These are phyloP conservation scores for Eumeta japonica DNA, from an alignment of 1,140 invertebrate species.

Conservation along the genomic window DNA sequence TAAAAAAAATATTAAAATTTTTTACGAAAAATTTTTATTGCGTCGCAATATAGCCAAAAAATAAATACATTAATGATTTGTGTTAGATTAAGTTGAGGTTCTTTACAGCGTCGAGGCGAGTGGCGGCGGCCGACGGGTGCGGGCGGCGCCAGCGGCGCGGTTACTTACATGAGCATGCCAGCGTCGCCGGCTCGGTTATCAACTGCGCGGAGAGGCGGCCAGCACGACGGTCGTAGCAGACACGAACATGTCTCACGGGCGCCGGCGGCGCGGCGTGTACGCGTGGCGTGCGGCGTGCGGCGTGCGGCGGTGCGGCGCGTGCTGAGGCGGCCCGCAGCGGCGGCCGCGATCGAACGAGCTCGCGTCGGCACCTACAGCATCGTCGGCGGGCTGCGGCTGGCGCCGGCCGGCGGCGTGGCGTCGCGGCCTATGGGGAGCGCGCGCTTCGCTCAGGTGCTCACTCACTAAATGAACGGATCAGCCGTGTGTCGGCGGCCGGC, in stretches of 20 bases:
- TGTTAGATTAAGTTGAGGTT: too few species aligned
- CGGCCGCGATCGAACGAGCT: constrained; percentile 28
- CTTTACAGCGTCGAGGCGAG: constrained; percentile 22
- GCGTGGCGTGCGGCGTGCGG: too few species aligned
- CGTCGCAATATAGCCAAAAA: too few species aligned
- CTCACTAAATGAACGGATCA: constrained; percentile 43
- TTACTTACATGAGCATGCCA: constrained; percentile 55
- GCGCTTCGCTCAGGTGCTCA: too few species aligned
- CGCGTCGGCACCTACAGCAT: constrained; percentile 34
- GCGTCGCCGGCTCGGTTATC: constrained; percentile 42
- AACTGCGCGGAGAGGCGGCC: too few species aligned
- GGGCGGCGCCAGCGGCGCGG: constrained; percentile 19
- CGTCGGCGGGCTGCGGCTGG: constrained; percentile 27
- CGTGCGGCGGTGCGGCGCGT: constrained; percentile 6
- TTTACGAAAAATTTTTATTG: too few species aligned
- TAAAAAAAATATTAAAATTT: constrained; percentile 30
- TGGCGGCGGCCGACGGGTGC: constrained; percentile 12
- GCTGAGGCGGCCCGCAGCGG: constrained; percentile 8
- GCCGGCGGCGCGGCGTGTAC: constrained; percentile 27
- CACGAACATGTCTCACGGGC: constrained; percentile 33
- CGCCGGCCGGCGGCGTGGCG: constrained; percentile 30
- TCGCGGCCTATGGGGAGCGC: too few species aligned
- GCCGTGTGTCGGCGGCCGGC: too few species aligned
- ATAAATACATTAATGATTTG: too few species aligned
- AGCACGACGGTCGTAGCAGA: constrained; percentile 43